Evolutionary conservation across 2,888 invertebrate genomes (phyloP).

Genomic region (Chrysomela aeneicollis): DNA sequence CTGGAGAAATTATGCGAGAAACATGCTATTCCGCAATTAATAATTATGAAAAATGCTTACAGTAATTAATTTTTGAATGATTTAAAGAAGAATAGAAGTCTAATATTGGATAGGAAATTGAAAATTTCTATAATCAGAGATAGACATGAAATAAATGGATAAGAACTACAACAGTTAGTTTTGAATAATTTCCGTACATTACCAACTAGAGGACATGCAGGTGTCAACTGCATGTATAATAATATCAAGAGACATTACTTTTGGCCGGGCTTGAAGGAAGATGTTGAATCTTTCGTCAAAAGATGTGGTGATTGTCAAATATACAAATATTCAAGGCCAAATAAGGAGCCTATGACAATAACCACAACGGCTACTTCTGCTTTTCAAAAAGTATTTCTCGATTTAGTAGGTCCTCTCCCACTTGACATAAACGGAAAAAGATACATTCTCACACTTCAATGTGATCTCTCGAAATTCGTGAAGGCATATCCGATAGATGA

Average conservation of each 20-base stretch:
- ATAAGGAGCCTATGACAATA: no score
- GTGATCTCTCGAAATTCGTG: slow-evolving; percentile 1
- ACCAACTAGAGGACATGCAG: slow-evolving; percentile 17
- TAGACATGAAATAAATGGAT: neutral
- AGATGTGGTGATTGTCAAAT: no score
- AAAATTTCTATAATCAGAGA: neutral
- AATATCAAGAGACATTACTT: no score
- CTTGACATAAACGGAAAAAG: neutral
- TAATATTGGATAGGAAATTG: neutral
- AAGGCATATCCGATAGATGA: slow-evolving; percentile 1
- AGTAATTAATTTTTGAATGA: neutral
- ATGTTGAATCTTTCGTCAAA: neutral
- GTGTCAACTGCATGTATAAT: slow-evolving; percentile 15
- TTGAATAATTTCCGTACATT: slow-evolving; percentile 11
- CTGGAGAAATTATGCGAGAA: neutral
- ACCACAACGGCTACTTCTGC: neutral
- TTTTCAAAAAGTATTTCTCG: neutral
- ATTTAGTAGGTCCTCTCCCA: neutral
- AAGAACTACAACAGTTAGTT: slow-evolving; percentile 1
- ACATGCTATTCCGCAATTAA: neutral
- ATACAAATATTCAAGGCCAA: no score
- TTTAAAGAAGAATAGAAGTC: neutral
- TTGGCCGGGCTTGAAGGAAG: slow-evolving; percentile 1
- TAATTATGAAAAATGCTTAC: neutral
- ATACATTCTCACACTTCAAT: neutral